Conservation (phyloP, 1,140 invertebrate species). For the Oedothorax gibbosus region DNA sequence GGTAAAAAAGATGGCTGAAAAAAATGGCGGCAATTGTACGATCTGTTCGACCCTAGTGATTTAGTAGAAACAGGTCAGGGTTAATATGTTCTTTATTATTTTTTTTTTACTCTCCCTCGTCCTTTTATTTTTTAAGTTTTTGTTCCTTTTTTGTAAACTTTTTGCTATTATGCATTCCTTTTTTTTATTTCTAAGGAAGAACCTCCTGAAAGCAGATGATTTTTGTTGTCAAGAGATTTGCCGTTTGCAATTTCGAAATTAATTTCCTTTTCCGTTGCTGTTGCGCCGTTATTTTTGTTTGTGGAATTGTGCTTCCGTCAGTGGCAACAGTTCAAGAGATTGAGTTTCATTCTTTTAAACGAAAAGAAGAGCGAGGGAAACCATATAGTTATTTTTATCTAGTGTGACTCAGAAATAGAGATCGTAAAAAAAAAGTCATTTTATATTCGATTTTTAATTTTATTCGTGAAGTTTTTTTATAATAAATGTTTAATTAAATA, state of each 20-base stretch:
- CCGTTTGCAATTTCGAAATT: conserved; percentile 43
- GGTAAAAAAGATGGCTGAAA: conserved; percentile 5
- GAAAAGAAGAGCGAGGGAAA: too few species aligned
- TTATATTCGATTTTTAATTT: too few species aligned
- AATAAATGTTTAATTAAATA: too few species aligned
- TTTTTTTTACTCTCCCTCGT: conserved; percentile 18
- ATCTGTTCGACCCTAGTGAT: conserved; percentile 45
- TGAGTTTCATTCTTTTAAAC: conserved; percentile 26
- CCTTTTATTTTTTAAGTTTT: not conserved
- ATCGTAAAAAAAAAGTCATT: too few species aligned
- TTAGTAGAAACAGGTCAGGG: conserved; percentile 52
- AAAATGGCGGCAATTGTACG: conserved; percentile 34
- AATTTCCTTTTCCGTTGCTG: conserved; percentile 45
- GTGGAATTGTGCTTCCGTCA: conserved; percentile 10
- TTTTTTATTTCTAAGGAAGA: conserved; percentile 1
- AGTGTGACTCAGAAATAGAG: too few species aligned
- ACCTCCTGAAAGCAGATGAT: not conserved
- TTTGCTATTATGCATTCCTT: conserved; percentile 7
- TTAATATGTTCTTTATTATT: conserved; percentile 59
- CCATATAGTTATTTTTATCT: too few species aligned
- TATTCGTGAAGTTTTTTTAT: too few species aligned
- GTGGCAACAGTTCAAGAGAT: conserved; percentile 37
- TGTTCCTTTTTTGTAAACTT: conserved; percentile 30
- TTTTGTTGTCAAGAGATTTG: conserved; percentile 9
- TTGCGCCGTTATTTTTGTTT: not conserved